Percentiles rank a stretch among this genome's conserved stretches.
These are phyloP conservation scores for Phymanthus crucifer DNA, from an alignment of 92 coral and sea anemone species.

Conservation along the genomic window DNA sequence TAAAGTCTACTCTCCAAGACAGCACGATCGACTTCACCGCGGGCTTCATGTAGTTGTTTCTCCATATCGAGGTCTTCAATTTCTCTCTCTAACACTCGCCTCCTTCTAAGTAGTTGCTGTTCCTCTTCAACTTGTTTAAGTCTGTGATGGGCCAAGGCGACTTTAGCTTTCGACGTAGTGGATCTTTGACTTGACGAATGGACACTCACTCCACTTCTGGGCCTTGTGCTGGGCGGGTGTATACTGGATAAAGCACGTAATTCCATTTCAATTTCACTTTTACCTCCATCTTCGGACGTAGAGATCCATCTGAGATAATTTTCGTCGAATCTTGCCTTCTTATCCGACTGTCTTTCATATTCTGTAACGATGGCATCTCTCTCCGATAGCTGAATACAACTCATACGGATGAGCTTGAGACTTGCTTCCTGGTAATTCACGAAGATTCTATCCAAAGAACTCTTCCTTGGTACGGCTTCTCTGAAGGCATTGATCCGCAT, in stretches of 20 bases:
- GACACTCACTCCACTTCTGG: too few species aligned
- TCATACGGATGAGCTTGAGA: too few species aligned
- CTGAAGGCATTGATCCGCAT: too few species aligned
- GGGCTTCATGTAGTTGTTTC: constrained; percentile 10
- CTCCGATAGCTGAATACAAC: neutral
- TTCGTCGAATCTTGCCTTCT: neutral
- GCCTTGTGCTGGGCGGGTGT: neutral
- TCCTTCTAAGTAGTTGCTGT: neutral
- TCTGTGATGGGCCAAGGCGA: neutral
- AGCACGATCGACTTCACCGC: constrained; percentile 14
- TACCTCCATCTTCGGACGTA: neutral
- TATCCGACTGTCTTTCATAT: constrained; percentile 2
- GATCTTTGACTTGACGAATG: neutral
- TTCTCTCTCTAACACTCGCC: constrained; percentile 7
- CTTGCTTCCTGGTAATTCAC: too few species aligned
- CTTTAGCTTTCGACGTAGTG: neutral
- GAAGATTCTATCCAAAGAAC: too few species aligned
- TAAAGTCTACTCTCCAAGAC: neutral
- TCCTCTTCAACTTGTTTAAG: constrained; percentile 11
- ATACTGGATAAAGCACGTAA: neutral
- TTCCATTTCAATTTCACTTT: neutral
- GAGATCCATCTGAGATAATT: constrained; percentile 1
- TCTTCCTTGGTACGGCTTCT: too few species aligned
- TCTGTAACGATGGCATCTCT: constrained; percentile 4
- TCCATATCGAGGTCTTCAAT: constrained; percentile 10